Evolutionary conservation across 2,113 vertebrate genomes (phyloP).

Genomic region (Gavialis gangeticus): DNA sequence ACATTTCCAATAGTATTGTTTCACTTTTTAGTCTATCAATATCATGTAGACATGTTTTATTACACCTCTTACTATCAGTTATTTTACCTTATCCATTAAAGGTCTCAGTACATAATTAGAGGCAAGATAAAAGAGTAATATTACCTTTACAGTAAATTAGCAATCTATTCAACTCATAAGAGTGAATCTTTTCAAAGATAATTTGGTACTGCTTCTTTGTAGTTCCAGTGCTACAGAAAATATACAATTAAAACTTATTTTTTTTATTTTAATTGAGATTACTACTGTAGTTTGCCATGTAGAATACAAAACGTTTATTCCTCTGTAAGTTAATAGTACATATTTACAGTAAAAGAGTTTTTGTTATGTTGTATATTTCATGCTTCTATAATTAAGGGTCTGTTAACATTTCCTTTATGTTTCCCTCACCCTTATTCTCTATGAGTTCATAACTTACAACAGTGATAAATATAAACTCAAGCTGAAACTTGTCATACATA

Average conservation of each 20-base stretch:
- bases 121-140: conserved; percentile 6
- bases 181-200: conserved; percentile 45
- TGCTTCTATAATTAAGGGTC: conserved; percentile 11
- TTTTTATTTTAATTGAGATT: not conserved
- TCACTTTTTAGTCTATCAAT: conserved; percentile 23
- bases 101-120: conserved; percentile 40
- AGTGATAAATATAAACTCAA: conserved; percentile 5
- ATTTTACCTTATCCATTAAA: conserved; percentile 39
- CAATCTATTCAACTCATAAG: not conserved
- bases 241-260: conserved; percentile 24
- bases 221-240: not conserved
- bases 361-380: not conserved
- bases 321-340: not conserved
- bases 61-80: conserved; percentile 14
- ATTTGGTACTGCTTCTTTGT: conserved; percentile 6
- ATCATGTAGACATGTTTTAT: conserved; percentile 24
- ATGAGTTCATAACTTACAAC: conserved; percentile 6
- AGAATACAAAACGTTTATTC: conserved; percentile 27
- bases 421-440: not conserved
- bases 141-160: conserved; percentile 35
- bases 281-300: not conserved
- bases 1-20: conserved; percentile 50
- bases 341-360: conserved; percentile 1
- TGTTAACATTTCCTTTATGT: conserved; percentile 10
- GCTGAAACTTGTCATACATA: not conserved